These are phyloP conservation scores for Salminus brasiliensis DNA, from an alignment of 2,113 vertebrate genomes.

Conservation along the genomic window DNA sequence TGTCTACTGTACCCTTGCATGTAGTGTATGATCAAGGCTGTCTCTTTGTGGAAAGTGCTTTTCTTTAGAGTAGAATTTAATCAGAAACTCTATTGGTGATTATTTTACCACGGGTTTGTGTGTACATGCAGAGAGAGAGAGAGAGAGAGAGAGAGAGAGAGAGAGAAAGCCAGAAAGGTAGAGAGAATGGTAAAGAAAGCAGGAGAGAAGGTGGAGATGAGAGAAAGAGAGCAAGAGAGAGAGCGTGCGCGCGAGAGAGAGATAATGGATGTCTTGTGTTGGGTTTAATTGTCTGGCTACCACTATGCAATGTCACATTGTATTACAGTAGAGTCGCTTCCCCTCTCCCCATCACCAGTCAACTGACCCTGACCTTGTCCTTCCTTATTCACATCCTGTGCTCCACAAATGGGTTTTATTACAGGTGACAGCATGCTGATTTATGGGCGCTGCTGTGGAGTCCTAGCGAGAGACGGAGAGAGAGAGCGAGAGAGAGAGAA, in stretches of 20 bases:
- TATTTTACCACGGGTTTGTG: constrained; percentile 29
- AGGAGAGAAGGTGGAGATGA: no score
- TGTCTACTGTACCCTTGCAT: constrained; percentile 21
- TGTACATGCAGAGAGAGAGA: background rate
- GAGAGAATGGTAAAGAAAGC: background rate
- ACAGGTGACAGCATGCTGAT: constrained; percentile 50
- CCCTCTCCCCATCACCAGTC: constrained; percentile 13
- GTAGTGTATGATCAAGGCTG: constrained; percentile 43
- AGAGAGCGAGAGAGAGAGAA: constrained; percentile 14
- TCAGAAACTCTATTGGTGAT: constrained; percentile 39
- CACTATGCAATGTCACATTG: constrained; percentile 27
- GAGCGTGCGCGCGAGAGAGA: constrained; percentile 17
- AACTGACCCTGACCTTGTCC: constrained; percentile 47
- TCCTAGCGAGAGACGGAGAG: constrained; percentile 4
- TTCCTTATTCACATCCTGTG: constrained; percentile 51
- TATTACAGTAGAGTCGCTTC: constrained; percentile 26
- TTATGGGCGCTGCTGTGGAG: constrained; percentile 22
- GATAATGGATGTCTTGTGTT: constrained; percentile 32
- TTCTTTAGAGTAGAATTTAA: constrained; percentile 40
- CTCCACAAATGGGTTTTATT: constrained; percentile 57
- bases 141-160: background rate
- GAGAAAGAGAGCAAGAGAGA: background rate
- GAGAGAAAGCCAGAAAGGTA: background rate
- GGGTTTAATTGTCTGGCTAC: constrained; percentile 13
- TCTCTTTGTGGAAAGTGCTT: constrained; percentile 35